These are phyloP conservation scores for Zonitis immaculata DNA, from an alignment of 2,888 invertebrate species.

Conservation along the genomic window DNA sequence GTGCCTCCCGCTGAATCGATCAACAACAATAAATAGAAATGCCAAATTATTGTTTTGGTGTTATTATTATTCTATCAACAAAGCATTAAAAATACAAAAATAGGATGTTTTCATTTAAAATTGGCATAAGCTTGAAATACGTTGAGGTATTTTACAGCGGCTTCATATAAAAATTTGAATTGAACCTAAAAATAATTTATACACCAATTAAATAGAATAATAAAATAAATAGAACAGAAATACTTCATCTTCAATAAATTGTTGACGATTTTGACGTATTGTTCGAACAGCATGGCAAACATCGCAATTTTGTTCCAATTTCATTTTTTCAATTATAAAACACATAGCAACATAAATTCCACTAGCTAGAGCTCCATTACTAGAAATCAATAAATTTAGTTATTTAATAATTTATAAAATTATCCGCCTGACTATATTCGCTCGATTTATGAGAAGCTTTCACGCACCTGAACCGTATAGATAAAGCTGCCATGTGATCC, in stretches of 20 bases:
- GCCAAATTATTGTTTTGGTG: background rate
- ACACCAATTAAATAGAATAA: slow-evolving; percentile 6
- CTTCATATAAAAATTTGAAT: slow-evolving; percentile 44
- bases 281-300: slow-evolving; percentile 49
- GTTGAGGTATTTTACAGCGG: slow-evolving; percentile 39
- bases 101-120: slow-evolving; percentile 25
- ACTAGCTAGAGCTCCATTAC: slow-evolving; percentile 50
- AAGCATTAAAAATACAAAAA: too few species aligned
- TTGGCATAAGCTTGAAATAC: slow-evolving; percentile 44
- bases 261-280: slow-evolving; percentile 47
- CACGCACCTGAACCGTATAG: too few species aligned
- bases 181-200: slow-evolving; percentile 39
- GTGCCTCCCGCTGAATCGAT: too few species aligned
- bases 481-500: too few species aligned
- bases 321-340: slow-evolving; percentile 51
- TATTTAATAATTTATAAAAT: background rate
- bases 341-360: slow-evolving; percentile 49
- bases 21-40: too few species aligned
- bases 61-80: too few species aligned
- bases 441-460: too few species aligned
- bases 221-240: background rate
- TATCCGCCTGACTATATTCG: too few species aligned
- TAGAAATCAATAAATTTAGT: slow-evolving; percentile 29
- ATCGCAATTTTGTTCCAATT: slow-evolving; percentile 51
- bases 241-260: slow-evolving; percentile 45